Percentiles rank a stretch among this genome's conserved stretches.
Evolutionary conservation across 37 sponge, comb jelly and placozoan genomes (phyloP).

Genomic region (Aplysina aerophoba): DNA sequence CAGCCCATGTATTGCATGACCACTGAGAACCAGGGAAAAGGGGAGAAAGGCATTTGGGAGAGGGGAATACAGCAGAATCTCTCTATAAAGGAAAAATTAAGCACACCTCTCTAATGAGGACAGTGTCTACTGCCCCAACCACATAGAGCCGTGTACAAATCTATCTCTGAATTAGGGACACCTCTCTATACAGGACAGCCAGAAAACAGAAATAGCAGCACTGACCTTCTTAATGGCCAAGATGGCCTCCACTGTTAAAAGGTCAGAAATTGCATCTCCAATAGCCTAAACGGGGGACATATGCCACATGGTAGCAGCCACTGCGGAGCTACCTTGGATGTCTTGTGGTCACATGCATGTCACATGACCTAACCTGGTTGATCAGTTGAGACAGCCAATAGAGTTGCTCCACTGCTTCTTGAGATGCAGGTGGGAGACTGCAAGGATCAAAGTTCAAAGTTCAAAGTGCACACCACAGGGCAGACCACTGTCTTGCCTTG

Average conservation of each 20-base stretch:
- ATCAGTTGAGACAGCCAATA: conserved; percentile 59
- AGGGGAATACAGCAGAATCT: too few relatives aligned
- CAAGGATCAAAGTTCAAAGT: too few relatives aligned
- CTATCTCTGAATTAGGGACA: too few relatives aligned
- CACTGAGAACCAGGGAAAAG: conserved; percentile 52
- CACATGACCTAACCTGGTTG: conserved; percentile 63
- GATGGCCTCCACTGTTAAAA: conserved; percentile 86
- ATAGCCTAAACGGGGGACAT: conserved; percentile 55
- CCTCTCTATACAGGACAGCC: too few relatives aligned
- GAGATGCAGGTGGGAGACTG: background rate
- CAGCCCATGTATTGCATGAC: conserved; percentile 71
- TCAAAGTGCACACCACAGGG: background rate
- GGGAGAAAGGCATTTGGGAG: background rate
- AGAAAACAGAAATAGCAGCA: too few relatives aligned
- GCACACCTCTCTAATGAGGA: too few relatives aligned
- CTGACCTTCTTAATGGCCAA: conserved; percentile 58
- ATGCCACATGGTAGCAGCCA: background rate
- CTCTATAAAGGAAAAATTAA: too few relatives aligned
- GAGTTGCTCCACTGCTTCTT: conserved; percentile 55
- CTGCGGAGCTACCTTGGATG: background rate
- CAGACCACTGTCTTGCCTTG: background rate
- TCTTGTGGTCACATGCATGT: background rate
- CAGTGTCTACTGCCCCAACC: too few relatives aligned
- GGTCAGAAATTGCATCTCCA: conserved; percentile 91
- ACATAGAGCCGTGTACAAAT: too few relatives aligned